Evolutionary conservation across 1,140 invertebrate genomes (phyloP).

Genomic region (Hyphantria cunea): DNA sequence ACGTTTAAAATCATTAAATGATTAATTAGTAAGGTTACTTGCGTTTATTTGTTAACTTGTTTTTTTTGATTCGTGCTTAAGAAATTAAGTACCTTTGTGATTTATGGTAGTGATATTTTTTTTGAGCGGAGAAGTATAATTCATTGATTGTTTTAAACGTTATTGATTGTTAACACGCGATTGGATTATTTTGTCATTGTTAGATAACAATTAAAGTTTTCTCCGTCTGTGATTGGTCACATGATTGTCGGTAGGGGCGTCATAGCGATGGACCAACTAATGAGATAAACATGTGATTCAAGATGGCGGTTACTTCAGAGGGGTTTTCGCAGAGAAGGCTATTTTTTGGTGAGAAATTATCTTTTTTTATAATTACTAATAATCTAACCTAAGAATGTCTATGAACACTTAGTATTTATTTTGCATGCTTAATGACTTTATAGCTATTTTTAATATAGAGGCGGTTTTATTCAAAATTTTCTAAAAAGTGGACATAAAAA

Average conservation of each 20-base stretch:
- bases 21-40: conserved; percentile 17
- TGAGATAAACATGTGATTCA: conserved; percentile 74
- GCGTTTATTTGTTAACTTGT: background rate
- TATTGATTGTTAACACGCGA: conserved; percentile 34
- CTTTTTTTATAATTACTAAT: conserved; percentile 18
- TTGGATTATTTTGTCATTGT: conserved; percentile 52
- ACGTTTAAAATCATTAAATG: conserved; percentile 8
- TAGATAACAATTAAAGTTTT: conserved; percentile 40
- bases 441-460: too few relatives aligned
- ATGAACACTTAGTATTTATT: too few relatives aligned
- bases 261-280: conserved; percentile 48
- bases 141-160: conserved; percentile 29
- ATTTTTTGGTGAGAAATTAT: conserved; percentile 53
- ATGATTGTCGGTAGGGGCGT: conserved; percentile 55
- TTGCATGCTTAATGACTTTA: too few relatives aligned
- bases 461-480: too few relatives aligned
- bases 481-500: too few relatives aligned
- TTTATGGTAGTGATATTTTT: conserved; percentile 5
- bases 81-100: conserved; percentile 3
- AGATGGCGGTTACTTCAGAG: conserved; percentile 67
- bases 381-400: background rate
- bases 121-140: conserved; percentile 49
- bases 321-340: conserved; percentile 48
- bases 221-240: conserved; percentile 70
- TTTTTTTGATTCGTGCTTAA: conserved; percentile 9